These are phyloP conservation scores for Drosophila ustulata DNA, from an alignment of 2,888 invertebrate genomes.

Conservation along the genomic window DNA sequence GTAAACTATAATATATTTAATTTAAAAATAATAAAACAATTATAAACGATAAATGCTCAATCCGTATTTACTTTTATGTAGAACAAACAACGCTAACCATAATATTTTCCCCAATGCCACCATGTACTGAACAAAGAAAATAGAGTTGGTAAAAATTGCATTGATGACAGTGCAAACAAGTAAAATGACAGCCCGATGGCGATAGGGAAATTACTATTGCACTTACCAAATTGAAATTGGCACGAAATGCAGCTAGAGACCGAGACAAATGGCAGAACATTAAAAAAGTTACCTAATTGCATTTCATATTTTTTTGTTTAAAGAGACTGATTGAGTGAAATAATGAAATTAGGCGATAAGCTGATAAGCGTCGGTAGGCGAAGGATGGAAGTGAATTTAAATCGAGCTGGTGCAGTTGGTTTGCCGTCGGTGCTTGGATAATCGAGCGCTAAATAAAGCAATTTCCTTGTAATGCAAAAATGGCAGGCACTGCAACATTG, in stretches of 20 bases:
- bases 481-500: constrained; percentile 60
- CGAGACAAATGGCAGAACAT: constrained; percentile 42
- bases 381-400: constrained; percentile 27
- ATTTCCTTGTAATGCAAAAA: constrained; percentile 64
- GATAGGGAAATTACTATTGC: constrained; percentile 48
- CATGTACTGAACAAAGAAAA: not conserved
- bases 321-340: constrained; percentile 54
- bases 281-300: constrained; percentile 49
- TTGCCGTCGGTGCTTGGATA: constrained; percentile 23
- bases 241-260: constrained; percentile 48
- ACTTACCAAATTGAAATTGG: constrained; percentile 60
- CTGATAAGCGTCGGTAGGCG: constrained; percentile 16
- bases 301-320: constrained; percentile 5
- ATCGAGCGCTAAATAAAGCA: constrained; percentile 63
- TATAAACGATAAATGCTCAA: no score
- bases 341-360: constrained; percentile 72
- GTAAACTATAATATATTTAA: no score
- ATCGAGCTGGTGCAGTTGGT: constrained; percentile 6
- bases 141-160: constrained; percentile 48
- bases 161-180: constrained; percentile 75
- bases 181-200: constrained; percentile 50
- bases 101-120: not conserved
- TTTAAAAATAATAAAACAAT: no score
- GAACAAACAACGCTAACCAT: not conserved
- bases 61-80: no score